Evolutionary conservation across 2,113 vertebrate species (phyloP).

Genomic region (Apeltes quadracus): DNA sequence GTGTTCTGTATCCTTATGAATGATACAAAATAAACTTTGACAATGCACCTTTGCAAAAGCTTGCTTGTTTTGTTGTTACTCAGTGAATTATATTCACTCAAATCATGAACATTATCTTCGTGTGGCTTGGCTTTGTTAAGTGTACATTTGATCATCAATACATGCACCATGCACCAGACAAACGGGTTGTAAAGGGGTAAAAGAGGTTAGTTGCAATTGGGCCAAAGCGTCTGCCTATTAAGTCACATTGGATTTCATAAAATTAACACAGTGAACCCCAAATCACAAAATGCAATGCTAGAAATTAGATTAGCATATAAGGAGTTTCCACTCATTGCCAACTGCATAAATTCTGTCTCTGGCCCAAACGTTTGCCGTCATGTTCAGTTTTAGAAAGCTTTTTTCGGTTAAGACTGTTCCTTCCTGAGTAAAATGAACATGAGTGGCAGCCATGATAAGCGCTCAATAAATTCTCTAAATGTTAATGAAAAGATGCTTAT

Average conservation of each 20-base stretch:
- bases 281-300: neutral
- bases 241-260: neutral
- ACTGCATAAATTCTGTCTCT: neutral
- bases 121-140: neutral
- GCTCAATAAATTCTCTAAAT: neutral
- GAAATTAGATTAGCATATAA: neutral
- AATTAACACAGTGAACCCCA: neutral
- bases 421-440: neutral
- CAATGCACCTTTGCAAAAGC: slow-evolving; percentile 73
- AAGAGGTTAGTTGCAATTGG: neutral
- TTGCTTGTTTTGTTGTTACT: slow-evolving; percentile 32
- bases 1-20: slow-evolving; percentile 79
- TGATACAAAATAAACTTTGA: slow-evolving; percentile 82
- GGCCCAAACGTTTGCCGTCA: too few species aligned
- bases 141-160: neutral
- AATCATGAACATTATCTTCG: neutral
- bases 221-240: neutral
- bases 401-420: neutral
- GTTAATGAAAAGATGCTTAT: neutral
- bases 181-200: neutral
- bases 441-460: neutral
- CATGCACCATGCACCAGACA: neutral
- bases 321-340: neutral
- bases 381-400: too few species aligned
- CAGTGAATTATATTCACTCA: neutral